Evolutionary conservation across 2,888 invertebrate genomes (phyloP), one percentile per base, ranked within the genome.

Genomic region (Conus canariensis): DNA sequence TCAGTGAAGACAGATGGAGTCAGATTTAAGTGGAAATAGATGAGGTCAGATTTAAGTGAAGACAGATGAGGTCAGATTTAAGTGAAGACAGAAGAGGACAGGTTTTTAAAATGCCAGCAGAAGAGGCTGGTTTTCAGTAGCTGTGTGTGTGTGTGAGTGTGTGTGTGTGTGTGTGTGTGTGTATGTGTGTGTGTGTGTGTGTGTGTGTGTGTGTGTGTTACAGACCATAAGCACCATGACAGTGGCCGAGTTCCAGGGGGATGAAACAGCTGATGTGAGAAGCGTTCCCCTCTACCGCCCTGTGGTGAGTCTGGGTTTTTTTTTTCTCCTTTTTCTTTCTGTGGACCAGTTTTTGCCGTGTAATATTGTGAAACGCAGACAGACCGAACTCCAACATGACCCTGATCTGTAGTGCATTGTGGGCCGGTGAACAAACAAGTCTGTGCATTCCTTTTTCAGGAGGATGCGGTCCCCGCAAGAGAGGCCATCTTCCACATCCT

Each of bases 401-500:
- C 45, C 45, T 45, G 45, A 45, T 45, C 45, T 45, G 45, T 45
- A 45, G 45, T 45, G 30, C 10, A 45, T 14, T 14, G 16, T 80
- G 80, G 9, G 14, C 10, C 10, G n/a, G 74, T 74, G n/a, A 5
- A 22, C n/a, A 25, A 22, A 74, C 9, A 25, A 25, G 64, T 64
- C 64, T 64, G 64, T 80, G 30, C 30, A 30, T 16, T 14, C 19
- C 5, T 56, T 45, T 16, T 82, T 9, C 91, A 95, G 95, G 91
- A 88, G 91, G 96, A 96, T 94, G 96, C 96, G 70, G 96, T 97
- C 10, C 94, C 95, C 14, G 95, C 96, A 70, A 96, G 95, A 85
- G 96, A 97, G 93, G 97, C 97, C 3, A 96, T 96, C 9, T 90
- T 96, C 67, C 95, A 95, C 64, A 95, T 96, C 85, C 94, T 96